Evolutionary conservation across 1,140 invertebrate species (phyloP), one percentile per base, ranked within the genome.

Genomic region (Trichonephila inaurata): DNA sequence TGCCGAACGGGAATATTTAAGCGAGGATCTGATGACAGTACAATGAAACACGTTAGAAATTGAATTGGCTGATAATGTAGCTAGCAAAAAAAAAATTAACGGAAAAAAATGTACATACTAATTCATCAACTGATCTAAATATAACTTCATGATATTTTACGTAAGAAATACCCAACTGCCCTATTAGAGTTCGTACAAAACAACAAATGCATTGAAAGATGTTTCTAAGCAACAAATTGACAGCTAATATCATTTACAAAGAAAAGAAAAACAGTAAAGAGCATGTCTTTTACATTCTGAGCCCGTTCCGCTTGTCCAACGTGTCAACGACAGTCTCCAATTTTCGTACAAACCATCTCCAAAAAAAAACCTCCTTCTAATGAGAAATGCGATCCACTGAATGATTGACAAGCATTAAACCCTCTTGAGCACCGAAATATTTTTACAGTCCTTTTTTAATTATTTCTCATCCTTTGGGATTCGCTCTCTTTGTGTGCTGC

Each of bases 371-470:
- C 18, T 28, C 5, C 83, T 85, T 77, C 24, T 85, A 61, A 85
- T 51, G 14, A 85, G 83, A n/a, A 85, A 85, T 12, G 16, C 58
- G 51, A 85, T 85, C 83, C 51, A 85, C 19, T 24, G 12, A 85
- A 18, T 85, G 83, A 85, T 61, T 85, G 83, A 61, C 83, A 85
- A 28, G 83, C 51, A 51, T 85, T 24, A 61, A 51, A 24, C 83
- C 58, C 83, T 24, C 4, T 51, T 33, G 58, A 28, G 12, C 58
- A 61, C n/a, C 58, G 12, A 51, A 60, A 19, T 58, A 85, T 60
- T 85, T 60, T 85, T 85, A 83, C 44, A 83, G 81, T n/a, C 18
- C n/a, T 85, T 85, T 85, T 40, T 61, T 85, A 85, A 85, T 85
- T 85, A 85, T 85, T 58, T 85, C 58, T 85, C 14, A 18, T 6